Evolutionary conservation across 2,888 invertebrate species (phyloP), one percentile per base, ranked within the genome.

Genomic region (Trissoscelio sp.): DNA sequence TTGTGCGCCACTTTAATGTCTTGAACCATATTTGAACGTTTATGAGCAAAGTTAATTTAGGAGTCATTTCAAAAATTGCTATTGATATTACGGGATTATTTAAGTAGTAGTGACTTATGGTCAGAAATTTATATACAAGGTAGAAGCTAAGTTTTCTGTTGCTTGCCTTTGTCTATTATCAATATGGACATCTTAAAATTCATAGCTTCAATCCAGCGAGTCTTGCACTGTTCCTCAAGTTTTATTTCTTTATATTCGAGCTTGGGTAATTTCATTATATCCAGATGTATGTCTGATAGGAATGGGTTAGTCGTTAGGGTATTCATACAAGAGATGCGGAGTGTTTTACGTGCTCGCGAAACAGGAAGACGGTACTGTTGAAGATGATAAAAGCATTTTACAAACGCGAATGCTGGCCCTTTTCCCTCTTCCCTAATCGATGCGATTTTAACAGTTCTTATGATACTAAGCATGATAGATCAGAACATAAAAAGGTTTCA

Each of bases 231-330:
- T 57, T 28, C 69, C 66, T 72, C 55, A 51, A 53, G 16, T 64
- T 44, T 37, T 46, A 42, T 57, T 70, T 44, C 79, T 55, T 79
- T 48, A 70, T 73, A 74, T 80, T 79, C 84, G 84, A 84, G 86
- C 85, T 86, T 88, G 86, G 85, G 88, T 88, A 88, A 88, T 88
- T 88, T 88, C 87, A 87, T 88, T 89, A 89, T 88, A 88, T 88
- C 83, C 86, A 84, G 88, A 87, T 88, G 85, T 83, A 75, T 78
- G 84, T 82, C 22, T 48, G 88, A 88, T 88, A 88, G 85, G 57
- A 37, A 12, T 20, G 53, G 24, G 37, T 12, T 64, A 84, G 85
- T 88, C 86, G 88, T 88, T 87, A 88, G 84, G 79, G 72, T 66
- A 78, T 80, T 78, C 78, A 70, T 84, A 78, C 74, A 62, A 73